Conservation (phyloP, 2,888 invertebrate genomes). For the Conus canariensis region DNA sequence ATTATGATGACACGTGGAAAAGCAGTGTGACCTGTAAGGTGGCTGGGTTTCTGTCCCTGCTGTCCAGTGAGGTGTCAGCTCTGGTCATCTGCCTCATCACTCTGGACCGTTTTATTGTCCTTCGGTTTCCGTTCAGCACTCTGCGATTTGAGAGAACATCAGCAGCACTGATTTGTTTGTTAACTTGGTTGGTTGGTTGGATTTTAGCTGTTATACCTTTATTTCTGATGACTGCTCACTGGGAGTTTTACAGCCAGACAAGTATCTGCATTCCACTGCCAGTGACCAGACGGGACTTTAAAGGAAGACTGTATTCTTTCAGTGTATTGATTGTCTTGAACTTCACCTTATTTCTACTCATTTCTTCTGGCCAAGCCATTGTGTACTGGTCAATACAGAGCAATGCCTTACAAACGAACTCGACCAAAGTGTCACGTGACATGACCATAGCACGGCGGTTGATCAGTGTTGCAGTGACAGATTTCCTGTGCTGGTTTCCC, state of each 20-base stretch:
- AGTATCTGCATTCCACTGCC: not conserved
- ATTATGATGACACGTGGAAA: not conserved
- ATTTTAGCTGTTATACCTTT: not conserved
- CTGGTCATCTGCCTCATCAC: not conserved
- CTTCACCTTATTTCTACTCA: not conserved
- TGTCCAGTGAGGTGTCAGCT: slow-evolving; percentile 12
- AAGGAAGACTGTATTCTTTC: not conserved
- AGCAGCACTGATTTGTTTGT: not conserved
- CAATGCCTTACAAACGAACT: not conserved
- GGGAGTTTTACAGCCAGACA: slow-evolving; percentile 14
- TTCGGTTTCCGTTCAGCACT: not conserved
- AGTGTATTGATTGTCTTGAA: not conserved
- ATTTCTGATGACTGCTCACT: not conserved
- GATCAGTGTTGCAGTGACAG: not conserved
- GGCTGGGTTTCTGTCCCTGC: not conserved
- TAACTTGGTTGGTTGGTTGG: not conserved
- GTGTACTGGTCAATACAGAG: not conserved
- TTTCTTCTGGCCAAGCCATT: not conserved
- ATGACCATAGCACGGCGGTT: not conserved
- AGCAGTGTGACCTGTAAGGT: not conserved
- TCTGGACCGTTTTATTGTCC: not conserved
- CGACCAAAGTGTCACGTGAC: not conserved
- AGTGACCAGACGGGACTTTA: not conserved
- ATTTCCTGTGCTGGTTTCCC: slow-evolving; percentile 18
- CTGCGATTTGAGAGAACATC: not conserved